Conservation (phyloP, 2,113 vertebrate species). For the Charadrius vociferus region DNA sequence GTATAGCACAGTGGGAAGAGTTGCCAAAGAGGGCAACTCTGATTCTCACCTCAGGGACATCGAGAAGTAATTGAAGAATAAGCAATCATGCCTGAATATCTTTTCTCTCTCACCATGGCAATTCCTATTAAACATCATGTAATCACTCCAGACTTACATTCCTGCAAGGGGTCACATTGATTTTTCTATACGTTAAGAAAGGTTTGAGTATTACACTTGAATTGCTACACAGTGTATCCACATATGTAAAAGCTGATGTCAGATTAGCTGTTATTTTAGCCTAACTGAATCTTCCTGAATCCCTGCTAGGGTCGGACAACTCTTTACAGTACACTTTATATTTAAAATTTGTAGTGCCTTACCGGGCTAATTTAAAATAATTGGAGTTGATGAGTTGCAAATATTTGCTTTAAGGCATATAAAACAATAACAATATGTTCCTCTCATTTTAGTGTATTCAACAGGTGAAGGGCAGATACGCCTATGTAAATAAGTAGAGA, state of each 20-base stretch:
- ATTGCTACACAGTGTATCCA: neutral
- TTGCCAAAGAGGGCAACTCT: neutral
- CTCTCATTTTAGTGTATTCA: conserved; percentile 15
- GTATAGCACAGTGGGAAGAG: neutral
- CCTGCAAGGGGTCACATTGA: neutral
- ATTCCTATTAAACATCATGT: conserved; percentile 1
- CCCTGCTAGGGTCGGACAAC: neutral
- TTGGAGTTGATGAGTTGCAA: neutral
- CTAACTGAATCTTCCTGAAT: neutral
- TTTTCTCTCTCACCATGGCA: neutral
- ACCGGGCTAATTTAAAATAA: neutral
- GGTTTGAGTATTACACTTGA: neutral
- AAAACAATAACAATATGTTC: neutral
- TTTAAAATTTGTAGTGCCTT: neutral
- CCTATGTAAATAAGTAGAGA: neutral
- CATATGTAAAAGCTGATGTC: neutral
- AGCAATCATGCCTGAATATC: neutral
- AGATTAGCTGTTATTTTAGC: neutral
- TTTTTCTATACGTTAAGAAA: conserved; percentile 26
- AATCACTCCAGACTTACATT: neutral
- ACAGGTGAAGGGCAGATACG: conserved; percentile 8
- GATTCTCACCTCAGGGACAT: neutral
- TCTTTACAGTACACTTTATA: neutral
- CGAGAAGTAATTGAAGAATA: conserved; percentile 4
- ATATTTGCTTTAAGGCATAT: neutral